phyloP scores from a whole-genome alignment of 2,797 vertebrate species.

The Coranthus polyacanthus region DNA sequence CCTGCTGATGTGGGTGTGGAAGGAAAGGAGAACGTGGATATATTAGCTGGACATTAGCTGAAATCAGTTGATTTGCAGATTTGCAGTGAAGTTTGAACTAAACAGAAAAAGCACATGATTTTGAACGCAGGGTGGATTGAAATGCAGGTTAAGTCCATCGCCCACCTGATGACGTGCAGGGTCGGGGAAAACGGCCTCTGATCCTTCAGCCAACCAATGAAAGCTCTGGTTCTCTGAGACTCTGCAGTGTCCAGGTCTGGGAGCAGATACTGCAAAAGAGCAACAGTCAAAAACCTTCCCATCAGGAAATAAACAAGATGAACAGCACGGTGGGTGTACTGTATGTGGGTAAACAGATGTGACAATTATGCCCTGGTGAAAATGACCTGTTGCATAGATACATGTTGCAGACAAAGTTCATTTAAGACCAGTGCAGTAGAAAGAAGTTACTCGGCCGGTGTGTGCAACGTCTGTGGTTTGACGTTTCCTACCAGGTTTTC shows the following conservation, averaged over 20 bases:
- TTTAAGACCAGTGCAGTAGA: too few species aligned
- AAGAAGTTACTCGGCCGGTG: background rate
- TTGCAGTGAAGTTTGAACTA: too few species aligned
- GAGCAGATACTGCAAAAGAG: conserved; percentile 86
- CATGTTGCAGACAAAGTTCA: background rate
- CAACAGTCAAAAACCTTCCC: conserved; percentile 33
- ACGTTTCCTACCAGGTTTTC: conserved; percentile 88
- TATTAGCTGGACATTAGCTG: too few species aligned
- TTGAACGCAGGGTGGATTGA: too few species aligned
- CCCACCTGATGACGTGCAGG: conserved; percentile 94
- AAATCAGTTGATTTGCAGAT: too few species aligned
- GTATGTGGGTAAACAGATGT: background rate
- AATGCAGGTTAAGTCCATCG: background rate
- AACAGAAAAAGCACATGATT: too few species aligned
- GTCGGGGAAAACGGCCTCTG: conserved; percentile 93
- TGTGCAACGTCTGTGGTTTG: too few species aligned
- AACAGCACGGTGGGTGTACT: background rate
- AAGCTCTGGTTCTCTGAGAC: conserved; percentile 90
- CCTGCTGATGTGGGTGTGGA: too few species aligned
- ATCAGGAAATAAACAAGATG: too few species aligned
- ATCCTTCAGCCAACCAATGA: conserved; percentile 94
- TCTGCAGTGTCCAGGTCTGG: conserved; percentile 95
- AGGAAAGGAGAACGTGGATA: too few species aligned
- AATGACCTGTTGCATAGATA: background rate
- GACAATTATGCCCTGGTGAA: background rate